Percentiles rank a stretch among this genome's conserved stretches.
phyloP scores from a whole-genome alignment of 2,113 vertebrate species.

The Bagarius yarrelli region DNA sequence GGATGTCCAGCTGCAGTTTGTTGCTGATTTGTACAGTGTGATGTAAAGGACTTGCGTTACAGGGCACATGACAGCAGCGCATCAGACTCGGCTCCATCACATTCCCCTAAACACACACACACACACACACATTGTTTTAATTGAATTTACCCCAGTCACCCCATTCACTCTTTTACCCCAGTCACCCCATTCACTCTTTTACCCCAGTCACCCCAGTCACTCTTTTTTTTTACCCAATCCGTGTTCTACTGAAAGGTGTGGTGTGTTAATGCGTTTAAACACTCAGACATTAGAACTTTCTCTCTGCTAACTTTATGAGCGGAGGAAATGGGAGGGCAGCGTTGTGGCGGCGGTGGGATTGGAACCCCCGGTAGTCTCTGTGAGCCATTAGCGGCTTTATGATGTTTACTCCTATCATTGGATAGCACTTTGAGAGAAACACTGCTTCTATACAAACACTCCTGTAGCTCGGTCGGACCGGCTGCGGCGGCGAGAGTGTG shows the following conservation, averaged over 20 bases:
- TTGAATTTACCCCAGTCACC: no score
- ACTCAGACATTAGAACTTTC: constrained; percentile 16
- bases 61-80: constrained; percentile 83
- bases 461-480: neutral
- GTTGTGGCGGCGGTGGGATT: neutral
- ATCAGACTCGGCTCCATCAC: constrained; percentile 80
- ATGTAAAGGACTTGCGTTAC: constrained; percentile 73
- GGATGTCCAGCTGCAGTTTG: constrained; percentile 87
- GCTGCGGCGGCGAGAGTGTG: constrained; percentile 18
- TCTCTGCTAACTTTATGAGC: constrained; percentile 33
- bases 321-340: constrained; percentile 10
- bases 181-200: no score
- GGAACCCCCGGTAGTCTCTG: constrained; percentile 44
- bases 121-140: neutral
- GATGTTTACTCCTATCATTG: constrained; percentile 50
- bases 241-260: constrained; percentile 4
- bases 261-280: constrained; percentile 35
- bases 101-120: constrained; percentile 66
- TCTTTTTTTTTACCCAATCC: constrained; percentile 24
- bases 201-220: neutral
- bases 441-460: constrained; percentile 47
- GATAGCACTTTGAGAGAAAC: constrained; percentile 46
- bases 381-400: constrained; percentile 48
- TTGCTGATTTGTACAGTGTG: constrained; percentile 77
- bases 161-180: no score